Percentiles rank a stretch among this genome's conserved stretches.
Conservation (phyloP, 37 sponge, comb jelly and placozoan genomes). For the Cliona cf. orientalis region DNA sequence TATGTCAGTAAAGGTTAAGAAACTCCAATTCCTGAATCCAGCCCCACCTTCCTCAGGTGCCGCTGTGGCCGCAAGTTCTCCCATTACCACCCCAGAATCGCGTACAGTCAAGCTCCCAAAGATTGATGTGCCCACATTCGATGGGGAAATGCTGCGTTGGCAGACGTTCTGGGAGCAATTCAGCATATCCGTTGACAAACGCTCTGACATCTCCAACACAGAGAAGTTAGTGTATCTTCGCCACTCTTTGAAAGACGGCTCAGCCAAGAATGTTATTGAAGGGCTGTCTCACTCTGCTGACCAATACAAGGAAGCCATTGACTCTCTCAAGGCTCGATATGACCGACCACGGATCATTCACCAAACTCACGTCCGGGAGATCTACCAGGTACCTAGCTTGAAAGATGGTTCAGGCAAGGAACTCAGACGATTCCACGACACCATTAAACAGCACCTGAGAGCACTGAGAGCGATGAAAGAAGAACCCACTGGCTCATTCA, state of each 20-base stretch:
- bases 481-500: slow-evolving; percentile 44
- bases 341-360: slow-evolving; percentile 46
- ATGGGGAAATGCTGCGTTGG: slow-evolving; percentile 40
- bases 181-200: slow-evolving; percentile 20
- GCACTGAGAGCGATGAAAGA: slow-evolving; percentile 35
- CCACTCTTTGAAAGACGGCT: slow-evolving; percentile 40
- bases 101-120: slow-evolving; percentile 39
- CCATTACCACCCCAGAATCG: background rate
- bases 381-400: slow-evolving; percentile 20
- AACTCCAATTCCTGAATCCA: slow-evolving; percentile 3
- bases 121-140: slow-evolving; percentile 39
- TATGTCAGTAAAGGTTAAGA: slow-evolving; percentile 19
- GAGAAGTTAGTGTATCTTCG: slow-evolving; percentile 47
- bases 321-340: slow-evolving; percentile 33
- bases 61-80: background rate
- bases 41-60: slow-evolving; percentile 1
- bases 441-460: slow-evolving; percentile 27
- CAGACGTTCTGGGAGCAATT: slow-evolving; percentile 43
- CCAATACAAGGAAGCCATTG: slow-evolving; percentile 42
- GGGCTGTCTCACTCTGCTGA: slow-evolving; percentile 38
- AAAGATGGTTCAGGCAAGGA: slow-evolving; percentile 48
- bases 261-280: slow-evolving; percentile 47
- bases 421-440: slow-evolving; percentile 23
- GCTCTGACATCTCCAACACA: slow-evolving; percentile 20
- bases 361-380: slow-evolving; percentile 37